Percentiles rank a stretch among this genome's conserved stretches.
These are phyloP conservation scores for Furnarius figulus DNA, from an alignment of 2,113 vertebrate species.

Conservation along the genomic window DNA sequence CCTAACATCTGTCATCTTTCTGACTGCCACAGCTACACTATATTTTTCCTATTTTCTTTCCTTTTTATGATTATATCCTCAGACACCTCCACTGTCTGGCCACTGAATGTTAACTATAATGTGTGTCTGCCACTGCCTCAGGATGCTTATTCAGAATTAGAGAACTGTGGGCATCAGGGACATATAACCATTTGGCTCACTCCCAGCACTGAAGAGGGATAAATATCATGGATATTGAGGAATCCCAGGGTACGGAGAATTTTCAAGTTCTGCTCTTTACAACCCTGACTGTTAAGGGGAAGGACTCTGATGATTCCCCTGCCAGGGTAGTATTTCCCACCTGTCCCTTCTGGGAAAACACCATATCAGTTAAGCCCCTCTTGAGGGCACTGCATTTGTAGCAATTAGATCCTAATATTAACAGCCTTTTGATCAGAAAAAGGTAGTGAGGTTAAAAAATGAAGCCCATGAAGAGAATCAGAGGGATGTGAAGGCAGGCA, in stretches of 20 bases:
- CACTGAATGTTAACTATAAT: neutral
- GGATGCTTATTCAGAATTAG: neutral
- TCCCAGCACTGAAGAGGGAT: neutral
- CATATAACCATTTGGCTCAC: neutral
- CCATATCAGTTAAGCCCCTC: neutral
- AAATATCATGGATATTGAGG: neutral
- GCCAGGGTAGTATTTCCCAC: neutral
- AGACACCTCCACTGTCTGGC: neutral
- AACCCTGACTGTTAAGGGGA: fast-evolving
- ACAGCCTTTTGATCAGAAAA: neutral
- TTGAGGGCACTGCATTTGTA: fast-evolving
- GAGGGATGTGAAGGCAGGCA: neutral
- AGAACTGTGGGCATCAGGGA: neutral
- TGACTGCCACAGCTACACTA: neutral
- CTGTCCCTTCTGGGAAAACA: fast-evolving
- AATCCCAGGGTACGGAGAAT: fast-evolving
- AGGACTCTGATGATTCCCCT: neutral
- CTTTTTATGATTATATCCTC: neutral
- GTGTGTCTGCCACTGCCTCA: neutral
- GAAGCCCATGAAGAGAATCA: neutral
- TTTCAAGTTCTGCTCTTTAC: neutral
- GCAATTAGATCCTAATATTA: neutral
- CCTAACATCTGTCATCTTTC: neutral
- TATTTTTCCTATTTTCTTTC: neutral
- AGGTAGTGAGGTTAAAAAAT: neutral